Base-by-base conservation (phyloP, 2,113 vertebrate genomes). In the Neolamprologus cancellatus region DNA sequence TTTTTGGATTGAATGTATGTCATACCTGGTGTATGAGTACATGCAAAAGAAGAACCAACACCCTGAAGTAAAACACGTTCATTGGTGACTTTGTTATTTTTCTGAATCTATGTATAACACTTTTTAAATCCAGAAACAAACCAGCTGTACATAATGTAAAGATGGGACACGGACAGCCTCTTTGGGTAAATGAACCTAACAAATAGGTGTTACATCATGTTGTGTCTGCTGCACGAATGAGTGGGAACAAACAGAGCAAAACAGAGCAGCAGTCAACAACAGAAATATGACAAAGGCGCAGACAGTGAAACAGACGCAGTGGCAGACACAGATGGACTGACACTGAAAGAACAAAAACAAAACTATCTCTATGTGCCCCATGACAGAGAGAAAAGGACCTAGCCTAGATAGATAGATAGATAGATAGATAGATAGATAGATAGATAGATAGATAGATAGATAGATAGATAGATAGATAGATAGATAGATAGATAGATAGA, bases 161-260 rank as follows among this genome's bases (percentile, higher is more conserved):
- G 69, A 76, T 48, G 69, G 69, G 41, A 48, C 41, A 48, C 4
- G 14, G 6, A 79, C 23, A 44, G 30, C 11, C 20, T 71, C 82
- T 44, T 61, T 84, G 46, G 18, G 61, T 61, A 85, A 83, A 82
- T 14, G n/a, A 32, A 34, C 81, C 78, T 78, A 79, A 54, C 52
- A 83, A 85, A 82, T 84, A 79, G 81, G 25, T 46, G 59, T 88
- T 88, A 85, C 81, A 83, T 91, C 85, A 88, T 87, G 61, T 87
- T 91, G 91, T 83, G 64, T 89, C 69, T 89, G 91, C 84, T 69
- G 55, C 52, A 53, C 17, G 64, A 76, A 64, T 66, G 90, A 36
- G 39, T 87, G 55, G 78, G 87, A 84, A 90, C 6, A 52, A 78
- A 13, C 11, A 36, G 61, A 74, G 52, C 30, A 59, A 82, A 66